Base-by-base conservation (phyloP, 2,113 vertebrate genomes). In the Malurus melanocephalus region DNA sequence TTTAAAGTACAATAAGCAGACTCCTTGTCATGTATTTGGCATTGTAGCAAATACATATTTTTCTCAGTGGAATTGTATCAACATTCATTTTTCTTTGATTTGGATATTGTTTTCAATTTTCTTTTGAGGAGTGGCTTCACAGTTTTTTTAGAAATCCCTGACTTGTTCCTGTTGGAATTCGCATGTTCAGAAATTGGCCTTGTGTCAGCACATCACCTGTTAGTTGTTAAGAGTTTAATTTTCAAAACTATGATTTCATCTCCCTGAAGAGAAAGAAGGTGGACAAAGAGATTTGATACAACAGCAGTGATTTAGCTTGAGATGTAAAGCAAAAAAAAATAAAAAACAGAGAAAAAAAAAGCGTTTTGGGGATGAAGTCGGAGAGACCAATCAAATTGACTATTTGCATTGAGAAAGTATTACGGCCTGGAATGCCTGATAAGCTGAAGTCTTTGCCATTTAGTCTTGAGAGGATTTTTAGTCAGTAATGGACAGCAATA, bases 201-300 rank as follows among this genome's bases (percentile, higher is more conserved):
- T 64, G 87, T 73, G 78, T 96, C 87, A 95, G 5, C 59, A 59
- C 79, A 48, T 97, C 97, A 97, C 97, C 97, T 98, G 97, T 91
- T 97, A 97, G 95, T 91, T 96, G 97, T 98, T 98, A 98, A 71
- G 89, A 85, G 82, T 80, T 95, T 95, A 90, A 94, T 96, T 97
- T 96, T 96, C 90, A 95, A 94, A 97, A 73, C 94, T 93, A 95
- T 97, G 95, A 97, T 95, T 97, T 98, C 97, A 97, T 97, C 94
- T 97, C 96, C 94, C 94, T 90, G 40, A 96, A 97, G 96, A 88
- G 86, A 94, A 96, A 88, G 86, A 94, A 96, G 93, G 79, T 79
- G 75, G 96, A 92, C 87, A 86, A 38, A 95, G 42, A 46, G 86
- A 93, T 95, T 96, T 32, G 28, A 10, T 89, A 85, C 81, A 93